Evolutionary conservation across 64 coral and sea anemone species (phyloP).

Genomic region (Montipora foliosa): DNA sequence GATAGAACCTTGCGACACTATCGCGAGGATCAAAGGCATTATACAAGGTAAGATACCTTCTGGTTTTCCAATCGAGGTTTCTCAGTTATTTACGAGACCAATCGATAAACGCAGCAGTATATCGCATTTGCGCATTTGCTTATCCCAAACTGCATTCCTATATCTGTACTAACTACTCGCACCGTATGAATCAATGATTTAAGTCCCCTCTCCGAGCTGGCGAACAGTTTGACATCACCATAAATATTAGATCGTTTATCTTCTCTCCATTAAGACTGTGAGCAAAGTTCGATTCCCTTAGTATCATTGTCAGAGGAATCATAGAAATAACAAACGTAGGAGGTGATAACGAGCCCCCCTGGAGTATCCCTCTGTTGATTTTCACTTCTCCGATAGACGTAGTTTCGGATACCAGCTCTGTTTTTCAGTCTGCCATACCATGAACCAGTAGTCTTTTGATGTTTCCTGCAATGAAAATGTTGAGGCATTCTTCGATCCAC

Average conservation of each 20-base stretch:
- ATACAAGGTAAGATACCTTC: slow-evolving; percentile 12
- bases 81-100: not conserved
- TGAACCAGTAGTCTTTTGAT: too few relatives aligned
- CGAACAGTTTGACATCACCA: not conserved
- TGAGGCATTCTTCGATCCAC: too few relatives aligned
- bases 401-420: too few relatives aligned
- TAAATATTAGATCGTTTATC: too few relatives aligned
- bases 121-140: not conserved
- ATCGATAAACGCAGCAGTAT: not conserved
- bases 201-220: not conserved
- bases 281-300: too few relatives aligned
- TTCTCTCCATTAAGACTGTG: too few relatives aligned
- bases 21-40: not conserved
- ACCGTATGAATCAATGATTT: not conserved
- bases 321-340: too few relatives aligned
- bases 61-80: slow-evolving; percentile 17
- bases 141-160: not conserved
- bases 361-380: too few relatives aligned
- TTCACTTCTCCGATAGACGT: too few relatives aligned
- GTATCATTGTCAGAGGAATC: too few relatives aligned
- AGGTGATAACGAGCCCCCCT: too few relatives aligned
- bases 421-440: too few relatives aligned
- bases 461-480: not conserved
- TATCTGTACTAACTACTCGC: not conserved
- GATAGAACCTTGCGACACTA: slow-evolving; percentile 54